phyloP scores from a whole-genome alignment of 2,797 vertebrate genomes.

The Spinibarbus caldwelli region DNA sequence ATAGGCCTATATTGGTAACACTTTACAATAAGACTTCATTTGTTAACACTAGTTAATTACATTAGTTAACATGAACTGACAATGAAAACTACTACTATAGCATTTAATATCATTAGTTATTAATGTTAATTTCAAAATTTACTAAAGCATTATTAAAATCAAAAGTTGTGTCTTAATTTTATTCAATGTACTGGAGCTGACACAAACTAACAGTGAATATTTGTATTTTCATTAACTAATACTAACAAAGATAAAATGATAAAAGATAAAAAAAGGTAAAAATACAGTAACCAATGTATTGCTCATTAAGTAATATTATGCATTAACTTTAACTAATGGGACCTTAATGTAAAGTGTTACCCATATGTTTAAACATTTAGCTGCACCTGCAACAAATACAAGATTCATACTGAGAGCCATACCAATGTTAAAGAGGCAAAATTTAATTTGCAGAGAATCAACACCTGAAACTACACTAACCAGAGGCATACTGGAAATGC shows the following conservation, averaged over 20 bases:
- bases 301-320: too few species aligned
- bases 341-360: not conserved
- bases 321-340: not conserved
- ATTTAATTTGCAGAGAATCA: not conserved
- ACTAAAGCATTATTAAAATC: not conserved
- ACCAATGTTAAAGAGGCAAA: not conserved
- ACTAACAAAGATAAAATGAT: not conserved
- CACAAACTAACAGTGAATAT: not conserved
- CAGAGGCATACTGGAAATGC: not conserved
- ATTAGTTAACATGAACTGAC: not conserved
- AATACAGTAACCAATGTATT: not conserved
- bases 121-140: not conserved
- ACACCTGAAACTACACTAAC: not conserved
- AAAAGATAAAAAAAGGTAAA: not conserved
- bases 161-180: not conserved
- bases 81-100: not conserved
- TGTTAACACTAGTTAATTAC: not conserved
- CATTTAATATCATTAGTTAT: not conserved
- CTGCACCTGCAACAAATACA: not conserved
- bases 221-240: not conserved
- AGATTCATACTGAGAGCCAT: not conserved
- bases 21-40: too few species aligned
- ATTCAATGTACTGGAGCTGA: not conserved
- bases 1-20: too few species aligned
- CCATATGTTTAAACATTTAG: not conserved